These are phyloP conservation scores for Jordanella pulchra DNA, from an alignment of 2,797 vertebrate species.

Conservation along the genomic window DNA sequence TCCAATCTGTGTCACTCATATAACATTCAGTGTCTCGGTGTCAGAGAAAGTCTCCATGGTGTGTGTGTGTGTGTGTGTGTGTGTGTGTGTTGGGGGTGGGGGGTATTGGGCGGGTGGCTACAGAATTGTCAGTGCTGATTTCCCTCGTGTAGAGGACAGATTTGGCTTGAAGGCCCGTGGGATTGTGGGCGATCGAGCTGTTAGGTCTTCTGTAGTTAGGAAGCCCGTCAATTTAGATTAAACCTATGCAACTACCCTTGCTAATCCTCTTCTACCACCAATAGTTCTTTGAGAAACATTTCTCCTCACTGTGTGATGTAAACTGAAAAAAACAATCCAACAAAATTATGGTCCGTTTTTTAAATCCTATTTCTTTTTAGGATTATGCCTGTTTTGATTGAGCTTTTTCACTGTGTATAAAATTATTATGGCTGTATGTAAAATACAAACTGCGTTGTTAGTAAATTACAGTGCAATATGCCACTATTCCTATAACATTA, in stretches of 20 bases:
- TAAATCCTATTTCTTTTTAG: too few species aligned
- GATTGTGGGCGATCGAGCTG: conserved; percentile 56
- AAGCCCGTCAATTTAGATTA: conserved; percentile 44
- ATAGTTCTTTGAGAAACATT: neutral
- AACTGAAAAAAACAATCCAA: neutral
- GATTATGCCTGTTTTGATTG: neutral
- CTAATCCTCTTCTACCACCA: conserved; percentile 11
- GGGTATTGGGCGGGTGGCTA: neutral
- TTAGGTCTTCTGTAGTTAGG: conserved; percentile 32
- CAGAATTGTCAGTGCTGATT: conserved; percentile 50
- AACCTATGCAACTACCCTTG: conserved; percentile 17
- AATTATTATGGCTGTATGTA: neutral
- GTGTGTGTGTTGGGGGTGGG: conserved; percentile 7
- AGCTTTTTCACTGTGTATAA: neutral
- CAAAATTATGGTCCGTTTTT: neutral
- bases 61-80: conserved; percentile 8
- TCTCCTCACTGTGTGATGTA: neutral
- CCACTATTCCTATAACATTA: neutral
- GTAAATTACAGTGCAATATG: neutral
- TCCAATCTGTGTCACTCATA: conserved; percentile 24
- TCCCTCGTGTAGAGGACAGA: conserved; percentile 54
- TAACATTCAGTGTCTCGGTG: conserved; percentile 37
- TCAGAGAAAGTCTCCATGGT: conserved; percentile 27
- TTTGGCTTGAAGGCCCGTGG: conserved; percentile 52
- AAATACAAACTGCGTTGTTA: neutral